Evolutionary conservation across 2,797 vertebrate species (phyloP).

Genomic region (Rhynchonycteris naso): DNA sequence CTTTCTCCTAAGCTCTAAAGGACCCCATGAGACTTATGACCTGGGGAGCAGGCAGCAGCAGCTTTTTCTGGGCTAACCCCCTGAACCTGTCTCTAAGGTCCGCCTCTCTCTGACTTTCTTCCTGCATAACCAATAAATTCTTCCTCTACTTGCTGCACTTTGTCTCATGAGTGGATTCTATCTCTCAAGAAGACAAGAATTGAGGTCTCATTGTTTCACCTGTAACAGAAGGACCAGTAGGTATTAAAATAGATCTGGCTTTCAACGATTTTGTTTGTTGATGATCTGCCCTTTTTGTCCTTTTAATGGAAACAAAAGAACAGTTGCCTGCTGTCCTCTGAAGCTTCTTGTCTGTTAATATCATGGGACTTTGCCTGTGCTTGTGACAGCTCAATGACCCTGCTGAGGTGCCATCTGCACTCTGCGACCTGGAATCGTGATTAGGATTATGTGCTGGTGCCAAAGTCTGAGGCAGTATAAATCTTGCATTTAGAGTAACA

Average conservation of each 20-base stretch:
- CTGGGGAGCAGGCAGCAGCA: no score
- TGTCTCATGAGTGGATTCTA: no score
- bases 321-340: background rate
- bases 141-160: no score
- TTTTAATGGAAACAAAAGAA: slow-evolving; percentile 26
- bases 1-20: no score
- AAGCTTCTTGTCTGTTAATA: background rate
- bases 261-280: background rate
- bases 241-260: background rate
- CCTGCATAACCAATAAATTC: no score
- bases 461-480: background rate
- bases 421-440: background rate
- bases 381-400: background rate
- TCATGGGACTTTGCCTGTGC: background rate
- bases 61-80: no score
- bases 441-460: background rate
- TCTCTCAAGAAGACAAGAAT: no score
- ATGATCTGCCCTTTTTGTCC: background rate
- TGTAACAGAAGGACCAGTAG: no score
- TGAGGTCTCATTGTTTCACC: no score
- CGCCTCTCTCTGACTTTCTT: no score
- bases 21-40: no score
- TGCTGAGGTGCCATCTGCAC: slow-evolving; percentile 44
- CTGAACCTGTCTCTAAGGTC: no score
- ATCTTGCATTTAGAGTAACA: background rate